These are phyloP conservation scores for Chascanopsetta lugubris DNA, from an alignment of 2,113 vertebrate genomes.

Conservation along the genomic window DNA sequence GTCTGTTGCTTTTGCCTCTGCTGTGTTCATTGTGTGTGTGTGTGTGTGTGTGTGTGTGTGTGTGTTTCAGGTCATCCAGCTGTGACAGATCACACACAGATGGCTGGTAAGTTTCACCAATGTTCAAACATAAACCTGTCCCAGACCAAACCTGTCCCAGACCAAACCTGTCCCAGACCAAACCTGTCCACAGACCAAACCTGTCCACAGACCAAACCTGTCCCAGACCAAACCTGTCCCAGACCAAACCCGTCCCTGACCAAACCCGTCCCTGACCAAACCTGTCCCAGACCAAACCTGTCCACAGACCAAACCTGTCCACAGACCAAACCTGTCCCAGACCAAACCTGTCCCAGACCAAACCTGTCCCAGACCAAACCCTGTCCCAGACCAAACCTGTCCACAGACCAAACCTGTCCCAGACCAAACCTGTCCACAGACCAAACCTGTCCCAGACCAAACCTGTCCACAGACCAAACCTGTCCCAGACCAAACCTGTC, in stretches of 20 bases:
- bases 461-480: not conserved
- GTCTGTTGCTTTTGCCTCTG: not conserved
- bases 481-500: no score
- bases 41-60: slow-evolving; percentile 1
- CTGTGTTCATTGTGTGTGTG: not conserved
- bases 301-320: not conserved
- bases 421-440: not conserved
- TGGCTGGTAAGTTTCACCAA: slow-evolving; percentile 79
- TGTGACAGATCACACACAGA: slow-evolving; percentile 67
- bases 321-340: no score
- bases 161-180: not conserved
- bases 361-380: not conserved
- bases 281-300: not conserved
- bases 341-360: no score
- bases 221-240: not conserved
- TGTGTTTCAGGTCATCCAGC: slow-evolving; percentile 61
- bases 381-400: not conserved
- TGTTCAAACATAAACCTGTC: slow-evolving; percentile 1
- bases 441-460: not conserved
- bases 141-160: not conserved
- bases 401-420: not conserved
- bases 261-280: no score
- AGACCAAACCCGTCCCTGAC: not conserved
- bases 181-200: not conserved
- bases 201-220: no score